These are phyloP conservation scores for Vimba vimba DNA, from an alignment of 2,113 vertebrate species.

Conservation along the genomic window DNA sequence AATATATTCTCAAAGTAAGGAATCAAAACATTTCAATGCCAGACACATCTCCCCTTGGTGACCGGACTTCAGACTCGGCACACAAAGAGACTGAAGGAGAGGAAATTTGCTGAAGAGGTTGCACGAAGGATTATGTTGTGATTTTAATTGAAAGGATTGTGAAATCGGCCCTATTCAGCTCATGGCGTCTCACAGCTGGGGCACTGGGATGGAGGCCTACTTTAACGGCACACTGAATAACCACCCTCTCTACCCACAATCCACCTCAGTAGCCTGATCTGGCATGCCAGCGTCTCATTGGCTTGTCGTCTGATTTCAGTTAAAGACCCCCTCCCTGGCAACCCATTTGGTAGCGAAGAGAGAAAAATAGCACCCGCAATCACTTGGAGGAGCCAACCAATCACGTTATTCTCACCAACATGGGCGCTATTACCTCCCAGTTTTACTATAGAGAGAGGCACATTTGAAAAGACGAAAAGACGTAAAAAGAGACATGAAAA, in stretches of 20 bases:
- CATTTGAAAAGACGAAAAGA: slow-evolving; percentile 19
- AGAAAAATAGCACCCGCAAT: slow-evolving; percentile 45
- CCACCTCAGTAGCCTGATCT: slow-evolving; percentile 45
- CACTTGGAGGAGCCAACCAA: slow-evolving; percentile 46
- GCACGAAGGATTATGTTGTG: slow-evolving; percentile 45
- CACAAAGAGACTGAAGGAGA: slow-evolving; percentile 33
- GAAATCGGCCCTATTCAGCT: slow-evolving; percentile 48
- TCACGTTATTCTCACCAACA: slow-evolving; percentile 41
- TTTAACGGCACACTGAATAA: slow-evolving; percentile 34
- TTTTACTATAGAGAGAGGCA: slow-evolving; percentile 33
- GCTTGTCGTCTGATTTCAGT: slow-evolving; percentile 45
- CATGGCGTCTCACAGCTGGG: slow-evolving; percentile 50
- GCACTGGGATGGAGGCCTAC: slow-evolving; percentile 37
- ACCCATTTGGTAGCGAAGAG: slow-evolving; percentile 48
- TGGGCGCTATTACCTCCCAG: slow-evolving; percentile 10
- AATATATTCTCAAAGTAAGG: slow-evolving; percentile 3
- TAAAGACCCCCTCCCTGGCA: slow-evolving; percentile 50
- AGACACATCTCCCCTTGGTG: not conserved
- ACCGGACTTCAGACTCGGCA: slow-evolving; percentile 4
- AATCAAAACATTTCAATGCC: slow-evolving; percentile 28
- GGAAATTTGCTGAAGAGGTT: slow-evolving; percentile 32
- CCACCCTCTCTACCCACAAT: slow-evolving; percentile 50
- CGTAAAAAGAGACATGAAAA: slow-evolving; percentile 3
- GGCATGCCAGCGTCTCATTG: slow-evolving; percentile 48
- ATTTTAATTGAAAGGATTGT: slow-evolving; percentile 54